phyloP scores from a whole-genome alignment of 2,113 vertebrate genomes.

The Spizaetus ornatus region DNA sequence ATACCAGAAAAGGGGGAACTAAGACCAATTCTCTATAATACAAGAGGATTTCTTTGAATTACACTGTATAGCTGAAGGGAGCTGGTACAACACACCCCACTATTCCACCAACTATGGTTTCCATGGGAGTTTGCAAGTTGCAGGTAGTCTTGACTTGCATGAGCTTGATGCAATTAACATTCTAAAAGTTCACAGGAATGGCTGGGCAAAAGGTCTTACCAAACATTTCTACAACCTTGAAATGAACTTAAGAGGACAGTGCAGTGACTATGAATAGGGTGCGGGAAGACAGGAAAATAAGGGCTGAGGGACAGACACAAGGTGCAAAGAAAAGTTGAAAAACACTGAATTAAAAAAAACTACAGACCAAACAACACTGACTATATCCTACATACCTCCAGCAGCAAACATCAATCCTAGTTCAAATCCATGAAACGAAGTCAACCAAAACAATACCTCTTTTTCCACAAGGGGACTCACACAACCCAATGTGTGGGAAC shows the following conservation, averaged over 20 bases:
- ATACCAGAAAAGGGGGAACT: neutral
- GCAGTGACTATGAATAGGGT: neutral
- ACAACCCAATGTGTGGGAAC: neutral
- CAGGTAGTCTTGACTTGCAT: neutral
- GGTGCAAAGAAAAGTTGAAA: neutral
- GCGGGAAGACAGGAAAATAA: conserved; percentile 12
- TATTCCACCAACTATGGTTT: neutral
- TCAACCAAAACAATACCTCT: conserved; percentile 51
- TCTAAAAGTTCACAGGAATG: neutral
- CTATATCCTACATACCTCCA: conserved; percentile 67
- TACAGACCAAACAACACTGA: conserved; percentile 65
- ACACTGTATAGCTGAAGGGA: neutral
- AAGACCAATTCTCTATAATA: neutral
- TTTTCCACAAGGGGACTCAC: neutral
- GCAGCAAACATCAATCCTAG: conserved; percentile 69
- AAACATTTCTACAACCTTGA: conserved; percentile 10
- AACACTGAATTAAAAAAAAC: conserved; percentile 35
- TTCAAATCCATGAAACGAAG: conserved; percentile 59
- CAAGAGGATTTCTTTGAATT: neutral
- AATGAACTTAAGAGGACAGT: neutral
- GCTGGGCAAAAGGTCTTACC: conserved; percentile 10
- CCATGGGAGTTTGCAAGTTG: neutral
- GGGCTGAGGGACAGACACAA: conserved; percentile 37
- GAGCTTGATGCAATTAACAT: neutral
- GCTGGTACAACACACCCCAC: neutral